These are phyloP conservation scores for Ectemnius cavifrons DNA, from an alignment of 2,888 invertebrate genomes.

Conservation along the genomic window DNA sequence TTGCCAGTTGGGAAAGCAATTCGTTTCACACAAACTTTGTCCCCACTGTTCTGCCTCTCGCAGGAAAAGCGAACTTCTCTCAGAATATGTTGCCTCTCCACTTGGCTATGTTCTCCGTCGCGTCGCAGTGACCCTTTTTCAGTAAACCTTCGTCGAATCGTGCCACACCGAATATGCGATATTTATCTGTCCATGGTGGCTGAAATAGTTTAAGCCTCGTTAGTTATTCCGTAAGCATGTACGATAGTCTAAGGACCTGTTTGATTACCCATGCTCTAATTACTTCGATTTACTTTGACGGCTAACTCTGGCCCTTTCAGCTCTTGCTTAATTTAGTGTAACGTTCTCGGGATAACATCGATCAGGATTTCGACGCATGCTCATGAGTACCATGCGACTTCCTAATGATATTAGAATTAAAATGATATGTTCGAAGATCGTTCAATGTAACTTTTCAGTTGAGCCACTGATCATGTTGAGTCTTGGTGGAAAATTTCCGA, in stretches of 20 bases:
- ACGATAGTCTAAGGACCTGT: slow-evolving; percentile 16
- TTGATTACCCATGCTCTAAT: slow-evolving; percentile 43
- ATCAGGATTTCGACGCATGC: slow-evolving; percentile 26
- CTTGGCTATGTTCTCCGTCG: too few species aligned
- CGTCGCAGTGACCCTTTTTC: too few species aligned
- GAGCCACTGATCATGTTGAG: too few species aligned
- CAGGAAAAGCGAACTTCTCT: background rate
- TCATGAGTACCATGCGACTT: background rate
- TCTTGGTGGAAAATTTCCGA: too few species aligned
- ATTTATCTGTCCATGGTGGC: background rate
- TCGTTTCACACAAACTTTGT: slow-evolving; percentile 1
- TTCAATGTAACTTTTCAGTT: too few species aligned
- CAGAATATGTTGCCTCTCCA: background rate
- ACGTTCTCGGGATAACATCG: slow-evolving; percentile 30
- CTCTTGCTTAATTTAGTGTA: slow-evolving; percentile 36
- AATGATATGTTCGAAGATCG: too few species aligned
- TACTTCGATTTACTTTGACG: slow-evolving; percentile 46
- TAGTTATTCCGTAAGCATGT: slow-evolving; percentile 32
- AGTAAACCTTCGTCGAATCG: background rate
- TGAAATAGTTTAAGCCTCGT: slow-evolving; percentile 18
- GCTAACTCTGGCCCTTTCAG: slow-evolving; percentile 34
- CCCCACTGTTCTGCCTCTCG: background rate
- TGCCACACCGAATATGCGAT: background rate
- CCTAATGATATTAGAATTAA: background rate
- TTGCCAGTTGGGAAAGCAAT: slow-evolving; percentile 18